These are phyloP conservation scores for Fissipunctia ypsillon DNA, from an alignment of 2,888 invertebrate genomes.

Conservation along the genomic window DNA sequence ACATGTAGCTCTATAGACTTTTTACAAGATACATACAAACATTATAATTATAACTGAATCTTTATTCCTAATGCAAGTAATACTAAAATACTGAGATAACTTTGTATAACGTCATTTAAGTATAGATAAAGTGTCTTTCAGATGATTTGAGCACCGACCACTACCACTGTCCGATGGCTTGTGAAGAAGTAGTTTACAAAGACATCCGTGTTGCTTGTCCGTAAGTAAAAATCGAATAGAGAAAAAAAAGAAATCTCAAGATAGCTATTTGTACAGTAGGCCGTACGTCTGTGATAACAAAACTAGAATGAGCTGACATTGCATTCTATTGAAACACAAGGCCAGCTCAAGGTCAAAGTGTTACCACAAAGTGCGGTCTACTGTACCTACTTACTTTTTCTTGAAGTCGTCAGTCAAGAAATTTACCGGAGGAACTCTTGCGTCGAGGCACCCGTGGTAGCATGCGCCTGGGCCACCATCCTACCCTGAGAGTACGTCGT, in stretches of 20 bases:
- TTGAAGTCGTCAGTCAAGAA: slow-evolving; percentile 73
- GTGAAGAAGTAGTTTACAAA: slow-evolving; percentile 91
- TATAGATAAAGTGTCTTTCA: slow-evolving; percentile 16
- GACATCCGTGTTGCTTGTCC: slow-evolving; percentile 85
- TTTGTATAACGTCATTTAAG: not conserved
- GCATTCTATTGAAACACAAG: not conserved
- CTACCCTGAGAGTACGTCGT: slow-evolving; percentile 90
- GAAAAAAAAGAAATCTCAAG: not conserved
- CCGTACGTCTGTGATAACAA: no score
- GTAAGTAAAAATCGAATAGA: slow-evolving; percentile 76
- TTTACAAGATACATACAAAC: not conserved
- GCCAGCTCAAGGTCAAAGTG: not conserved
- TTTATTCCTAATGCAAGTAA: not conserved
- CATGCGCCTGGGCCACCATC: slow-evolving; percentile 89
- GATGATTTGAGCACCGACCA: slow-evolving; percentile 64
- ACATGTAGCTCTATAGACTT: not conserved
- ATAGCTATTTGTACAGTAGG: no score
- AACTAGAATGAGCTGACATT: not conserved
- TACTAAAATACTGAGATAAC: not conserved
- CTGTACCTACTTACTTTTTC: not conserved
- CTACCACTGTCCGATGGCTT: slow-evolving; percentile 91
- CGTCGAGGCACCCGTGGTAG: slow-evolving; percentile 79
- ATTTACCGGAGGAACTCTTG: slow-evolving; percentile 68
- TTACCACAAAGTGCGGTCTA: not conserved
- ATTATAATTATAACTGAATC: no score